Evolutionary conservation across 2,113 vertebrate species (phyloP), one percentile per base, ranked within the genome.

Genomic region (Hyperopisus bebe): DNA sequence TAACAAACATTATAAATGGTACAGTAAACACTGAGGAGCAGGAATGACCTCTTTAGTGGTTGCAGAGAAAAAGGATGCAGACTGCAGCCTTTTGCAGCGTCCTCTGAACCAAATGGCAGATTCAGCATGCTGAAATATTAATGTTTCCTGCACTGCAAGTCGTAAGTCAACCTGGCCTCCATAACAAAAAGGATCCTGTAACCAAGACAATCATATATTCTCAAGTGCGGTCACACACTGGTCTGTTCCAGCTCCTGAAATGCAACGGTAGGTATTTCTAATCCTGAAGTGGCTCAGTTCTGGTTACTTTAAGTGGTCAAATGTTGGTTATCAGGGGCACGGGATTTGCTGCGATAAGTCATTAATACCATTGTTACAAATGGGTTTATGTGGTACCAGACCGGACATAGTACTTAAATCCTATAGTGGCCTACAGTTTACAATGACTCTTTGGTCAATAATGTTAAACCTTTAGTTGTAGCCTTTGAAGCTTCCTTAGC

Each of bases 61-160:
- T 70, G 46, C 47, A 74, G 5, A 27, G 46, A 50, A 24, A 51
- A 27, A 3, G 9, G 27, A 24, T 39, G 47, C 13, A 51, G 21
- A 44, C 24, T 9, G 17, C 13, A 27, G 35, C 47, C 17, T 83
- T 53, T 50, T n/a, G 47, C 8, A 83, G 10, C 35, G 53, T 46
- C 80, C 51, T 89, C 80, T 89, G 80, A 24, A 44, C 19, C 7
- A 4, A 58, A 42, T 74, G 85, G 58, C 35, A 27, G 48, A 80
- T 50, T 87, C 62, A 87, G 85, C 62, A 2, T 87, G 10, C 58
- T 90, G 62, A 87, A 90, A 90, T 90, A 87, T 90, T 90, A 90
- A 90, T 80, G 89, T 46, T 90, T 90, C 83, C 83, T 87, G 85
- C 46, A 6, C 21, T 84, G 19, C 21, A 11, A 17, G n/a, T 51